A percentile compares a stretch with the other conserved stretches of the same genome.
phyloP scores from a whole-genome alignment of 1,140 invertebrate species.

The Pentalonia nigronervosa region DNA sequence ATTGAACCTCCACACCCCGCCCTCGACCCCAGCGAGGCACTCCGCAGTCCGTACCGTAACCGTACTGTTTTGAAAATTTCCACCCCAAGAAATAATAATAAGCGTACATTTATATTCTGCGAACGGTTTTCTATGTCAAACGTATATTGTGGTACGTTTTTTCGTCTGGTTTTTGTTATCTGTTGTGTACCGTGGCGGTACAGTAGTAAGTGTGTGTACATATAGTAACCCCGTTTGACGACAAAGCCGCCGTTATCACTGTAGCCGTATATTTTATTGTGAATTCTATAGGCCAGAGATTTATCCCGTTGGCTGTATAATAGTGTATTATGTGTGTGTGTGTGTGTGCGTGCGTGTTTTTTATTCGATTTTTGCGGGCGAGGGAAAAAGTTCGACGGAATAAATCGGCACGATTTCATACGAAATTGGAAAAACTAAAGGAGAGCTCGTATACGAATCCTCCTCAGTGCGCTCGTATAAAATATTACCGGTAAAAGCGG shows the following conservation, averaged over 20 bases:
- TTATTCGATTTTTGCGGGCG: neutral
- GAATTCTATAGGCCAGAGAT: neutral
- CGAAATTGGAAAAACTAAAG: neutral
- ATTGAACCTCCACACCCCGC: neutral
- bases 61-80: neutral
- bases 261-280: neutral
- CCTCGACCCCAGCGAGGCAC: too few species aligned
- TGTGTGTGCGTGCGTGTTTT: neutral
- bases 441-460: neutral
- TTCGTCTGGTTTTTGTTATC: constrained; percentile 11
- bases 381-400: neutral
- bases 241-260: constrained; percentile 9
- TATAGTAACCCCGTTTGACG: neutral
- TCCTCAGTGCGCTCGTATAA: neutral
- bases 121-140: neutral
- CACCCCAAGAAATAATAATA: neutral
- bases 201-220: neutral
- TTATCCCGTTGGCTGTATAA: neutral
- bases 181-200: neutral
- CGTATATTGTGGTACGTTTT: neutral
- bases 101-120: neutral
- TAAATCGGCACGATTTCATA: neutral
- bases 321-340: neutral
- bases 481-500: neutral
- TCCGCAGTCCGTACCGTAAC: neutral